Base-by-base conservation (phyloP, 2,888 invertebrate genomes). In the Sinotaia quadrata region DNA sequence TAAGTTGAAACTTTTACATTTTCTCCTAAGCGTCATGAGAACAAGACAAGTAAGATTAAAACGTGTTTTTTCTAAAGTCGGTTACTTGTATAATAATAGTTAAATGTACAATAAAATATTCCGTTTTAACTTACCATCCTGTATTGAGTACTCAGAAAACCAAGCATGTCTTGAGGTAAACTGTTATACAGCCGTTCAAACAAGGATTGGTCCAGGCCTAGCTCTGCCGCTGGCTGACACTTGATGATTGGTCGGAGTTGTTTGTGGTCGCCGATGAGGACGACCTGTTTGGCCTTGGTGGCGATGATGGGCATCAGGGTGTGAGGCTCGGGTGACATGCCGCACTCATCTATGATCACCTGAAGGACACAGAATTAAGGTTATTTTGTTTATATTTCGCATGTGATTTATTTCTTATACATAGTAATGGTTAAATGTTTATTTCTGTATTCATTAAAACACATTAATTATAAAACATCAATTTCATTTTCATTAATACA, bases 191-290 rank as follows among this genome's bases (percentile, higher is more conserved):
- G 78, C 63, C 81, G 70, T 59, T 79, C 78, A 69, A 84, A 81
- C 37, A 84, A 62, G 0, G 82, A 82, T 36, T 41, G 71, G 15
- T 77, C 74, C 24, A 84, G 69, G 15, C 84, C 84, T 7, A 80
- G 71, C 29, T 77, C 58, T 12, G 71, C 75, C 7, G 82, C 82
- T n/a, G 61, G 36, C 31, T 58, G 71, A 34, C 74, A 78, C 57
- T 72, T 77, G 33, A 85, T 77, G 34, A 85, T 81, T 18, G 85
- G 85, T 29, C 80, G 71, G 4, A 85, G 79, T 70, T 85, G 85
- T 66, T 81, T 81, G 69, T 85, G 85, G 68, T 85, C 85, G 1
- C 85, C 85, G 57, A 85, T 82, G n/a, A 85, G 78, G 10, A 85
- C 80, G 21, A 85, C 80, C 2, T 15, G 81, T 31, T 29, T 54